Conservation (phyloP, 2,113 vertebrate genomes). For the Acrocephalus arundinaceus region DNA sequence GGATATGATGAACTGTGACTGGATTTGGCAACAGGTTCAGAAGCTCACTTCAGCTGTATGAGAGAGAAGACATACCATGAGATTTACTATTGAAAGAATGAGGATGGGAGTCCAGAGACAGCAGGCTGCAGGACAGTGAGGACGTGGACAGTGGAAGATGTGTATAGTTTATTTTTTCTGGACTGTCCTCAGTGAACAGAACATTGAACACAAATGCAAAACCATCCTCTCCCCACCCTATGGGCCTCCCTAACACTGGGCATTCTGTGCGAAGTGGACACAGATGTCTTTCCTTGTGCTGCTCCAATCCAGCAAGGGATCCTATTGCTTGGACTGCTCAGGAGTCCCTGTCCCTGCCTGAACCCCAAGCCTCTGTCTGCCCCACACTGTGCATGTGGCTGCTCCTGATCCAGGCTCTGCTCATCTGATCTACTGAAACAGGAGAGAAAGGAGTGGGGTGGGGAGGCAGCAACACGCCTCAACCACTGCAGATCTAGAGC, state of each 20-base stretch:
- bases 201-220: fast-evolving
- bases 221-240: not conserved
- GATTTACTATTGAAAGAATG: fast-evolving
- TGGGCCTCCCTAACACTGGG: fast-evolving
- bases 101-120: not conserved
- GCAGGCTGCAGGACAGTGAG: not conserved
- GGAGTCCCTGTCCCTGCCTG: not conserved
- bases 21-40: not conserved
- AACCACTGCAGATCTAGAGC: fast-evolving
- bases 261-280: fast-evolving
- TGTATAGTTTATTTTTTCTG: not conserved
- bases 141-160: not conserved
- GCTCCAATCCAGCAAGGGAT: not conserved
- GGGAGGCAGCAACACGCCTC: fast-evolving
- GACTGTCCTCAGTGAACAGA: not conserved
- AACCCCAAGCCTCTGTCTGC: not conserved
- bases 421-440: not conserved
- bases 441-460: not conserved
- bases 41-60: not conserved
- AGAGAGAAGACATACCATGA: not conserved
- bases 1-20: not conserved
- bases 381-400: fast-evolving
- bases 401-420: not conserved
- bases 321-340: not conserved
- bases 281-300: not conserved